Base-by-base conservation (phyloP, 2,888 invertebrate species). In the Dynastes tityus region DNA sequence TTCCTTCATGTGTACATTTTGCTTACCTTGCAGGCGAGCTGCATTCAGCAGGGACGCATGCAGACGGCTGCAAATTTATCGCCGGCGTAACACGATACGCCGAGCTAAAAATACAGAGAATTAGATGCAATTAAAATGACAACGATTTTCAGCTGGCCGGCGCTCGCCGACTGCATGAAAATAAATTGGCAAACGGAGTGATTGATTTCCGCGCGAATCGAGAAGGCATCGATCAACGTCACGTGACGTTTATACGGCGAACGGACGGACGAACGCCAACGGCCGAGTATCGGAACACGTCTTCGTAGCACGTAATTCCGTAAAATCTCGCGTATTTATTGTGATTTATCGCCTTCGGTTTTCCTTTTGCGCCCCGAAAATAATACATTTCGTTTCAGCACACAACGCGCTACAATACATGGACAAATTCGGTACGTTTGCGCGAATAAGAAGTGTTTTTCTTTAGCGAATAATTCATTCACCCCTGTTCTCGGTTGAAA, bases 81-180 rank as follows among this genome's bases (percentile, higher is more conserved):
- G 71, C 58, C 27, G n/a, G 16, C n/a, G 71, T 58, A 58, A 71
- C 11, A 58, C 58, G n/a, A 71, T 71, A 71, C 58, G 40, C 49
- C 13, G 11, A 11, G 13, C 71, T 58, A 71, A 71, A 71, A 71
- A 71, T 71, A 71, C 55, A 37, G 58, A 8, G 71, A 71, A 71
- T 71, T 71, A 40, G 55, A 51, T 71, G 71, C 71, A 71, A 71
- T 71, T 71, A 71, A 71, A 71, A 40, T 55, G 58, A 71, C 55
- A 55, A 27, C 37, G 71, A 71, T 58, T 71, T 71, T 71, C 71
- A 58, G n/a, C 71, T 9, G 53, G 51, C 68, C 22, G 53, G 27
- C 61, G 61, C 61, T 27, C 29, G 22, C 9, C 37, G 16, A 22
- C 55, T 55, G 58, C 32, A 71, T 71, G 71, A 71, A 71, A 71